phyloP scores from a whole-genome alignment of 2,888 invertebrate genomes.

The Tipula vernalis region DNA sequence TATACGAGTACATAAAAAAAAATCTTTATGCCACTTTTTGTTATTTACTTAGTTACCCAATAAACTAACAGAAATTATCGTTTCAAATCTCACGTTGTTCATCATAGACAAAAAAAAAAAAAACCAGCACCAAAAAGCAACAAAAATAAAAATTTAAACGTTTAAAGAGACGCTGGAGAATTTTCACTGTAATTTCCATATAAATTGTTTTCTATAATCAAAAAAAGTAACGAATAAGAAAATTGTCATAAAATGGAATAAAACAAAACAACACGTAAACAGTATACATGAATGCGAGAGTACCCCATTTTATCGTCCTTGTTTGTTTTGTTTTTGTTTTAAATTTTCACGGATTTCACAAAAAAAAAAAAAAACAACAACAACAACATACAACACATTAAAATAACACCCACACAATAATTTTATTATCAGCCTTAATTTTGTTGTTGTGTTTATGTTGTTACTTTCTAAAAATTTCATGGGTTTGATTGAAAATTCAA shows the following conservation, averaged over 20 bases:
- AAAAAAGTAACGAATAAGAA: not conserved
- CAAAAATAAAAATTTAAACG: not conserved
- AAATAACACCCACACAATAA: not conserved
- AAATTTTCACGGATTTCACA: not conserved
- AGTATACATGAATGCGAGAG: not conserved
- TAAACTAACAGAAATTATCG: not conserved
- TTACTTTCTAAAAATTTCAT: not conserved
- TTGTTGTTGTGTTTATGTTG: not conserved
- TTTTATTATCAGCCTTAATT: not conserved
- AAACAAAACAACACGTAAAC: not conserved
- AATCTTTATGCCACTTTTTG: not conserved
- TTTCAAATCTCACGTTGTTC: not conserved
- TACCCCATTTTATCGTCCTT: not conserved
- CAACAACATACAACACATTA: not conserved
- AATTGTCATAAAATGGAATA: not conserved
- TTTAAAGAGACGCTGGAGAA: not conserved
- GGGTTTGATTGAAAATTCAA: not conserved
- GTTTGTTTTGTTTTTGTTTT: not conserved
- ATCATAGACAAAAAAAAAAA: not conserved
- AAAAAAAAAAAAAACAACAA: not conserved
- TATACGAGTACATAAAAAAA: not conserved
- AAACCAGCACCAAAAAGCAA: not conserved
- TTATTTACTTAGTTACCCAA: not conserved
- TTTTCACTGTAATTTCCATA: not conserved
- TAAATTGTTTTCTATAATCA: conserved; percentile 4